Conservation (phyloP, 1,140 invertebrate species). For the Hermatobates lingyangjiaoensis region DNA sequence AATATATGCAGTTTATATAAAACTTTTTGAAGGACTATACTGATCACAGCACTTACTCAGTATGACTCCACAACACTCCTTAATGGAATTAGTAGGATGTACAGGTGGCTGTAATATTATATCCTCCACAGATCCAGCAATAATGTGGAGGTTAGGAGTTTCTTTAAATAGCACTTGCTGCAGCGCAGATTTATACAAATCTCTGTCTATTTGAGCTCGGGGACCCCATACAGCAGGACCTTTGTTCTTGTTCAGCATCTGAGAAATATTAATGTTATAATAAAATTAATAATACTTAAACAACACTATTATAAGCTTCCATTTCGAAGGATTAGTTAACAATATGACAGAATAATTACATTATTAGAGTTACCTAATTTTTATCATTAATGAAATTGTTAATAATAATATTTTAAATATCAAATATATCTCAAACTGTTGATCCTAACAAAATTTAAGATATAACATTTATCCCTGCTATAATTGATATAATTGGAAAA, state of each 20-base stretch:
- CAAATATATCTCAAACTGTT: too few relatives aligned
- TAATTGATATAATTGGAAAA: too few relatives aligned
- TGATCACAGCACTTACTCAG: constrained; percentile 31
- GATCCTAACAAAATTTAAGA: too few relatives aligned
- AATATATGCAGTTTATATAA: too few relatives aligned
- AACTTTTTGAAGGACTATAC: neutral
- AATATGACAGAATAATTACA: too few relatives aligned
- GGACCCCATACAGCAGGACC: constrained; percentile 85
- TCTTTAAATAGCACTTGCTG: constrained; percentile 50
- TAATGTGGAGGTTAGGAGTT: constrained; percentile 47
- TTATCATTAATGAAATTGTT: too few relatives aligned
- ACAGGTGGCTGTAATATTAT: constrained; percentile 36
- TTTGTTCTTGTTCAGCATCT: constrained; percentile 35
- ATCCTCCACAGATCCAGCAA: constrained; percentile 66
- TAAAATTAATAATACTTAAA: too few relatives aligned
- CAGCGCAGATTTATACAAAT: constrained; percentile 62
- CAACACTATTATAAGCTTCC: too few relatives aligned
- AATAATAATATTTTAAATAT: too few relatives aligned
- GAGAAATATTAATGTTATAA: neutral
- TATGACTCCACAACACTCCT: constrained; percentile 36
- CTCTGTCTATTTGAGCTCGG: constrained; percentile 76
- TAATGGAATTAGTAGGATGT: constrained; percentile 8
- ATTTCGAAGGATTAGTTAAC: too few relatives aligned
- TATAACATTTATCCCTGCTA: too few relatives aligned
- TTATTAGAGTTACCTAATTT: too few relatives aligned